Base-by-base conservation (phyloP, 2,888 invertebrate species). In the Caenorhabditis drosophilae region DNA sequence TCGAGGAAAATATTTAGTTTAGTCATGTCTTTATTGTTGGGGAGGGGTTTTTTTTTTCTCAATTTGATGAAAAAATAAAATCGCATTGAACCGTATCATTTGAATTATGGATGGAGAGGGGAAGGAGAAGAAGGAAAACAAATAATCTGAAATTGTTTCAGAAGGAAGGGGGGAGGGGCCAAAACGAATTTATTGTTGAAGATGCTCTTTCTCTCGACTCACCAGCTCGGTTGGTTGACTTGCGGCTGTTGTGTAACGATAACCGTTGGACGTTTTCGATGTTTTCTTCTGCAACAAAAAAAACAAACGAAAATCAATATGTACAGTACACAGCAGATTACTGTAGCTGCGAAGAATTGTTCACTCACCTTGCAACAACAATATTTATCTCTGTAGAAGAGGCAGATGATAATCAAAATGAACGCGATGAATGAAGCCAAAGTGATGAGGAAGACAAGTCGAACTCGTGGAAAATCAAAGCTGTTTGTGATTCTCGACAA, bases 181-280 rank as follows among this genome's bases (percentile, higher is more conserved):
- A n/a, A n/a, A n/a, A n/a, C n/a, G n/a, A 12, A 31, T 9, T 54
- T 55, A 72, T 49, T 72, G 68, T 15, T 59, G 66, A 26, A 72
- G 72, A 42, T 59, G 63, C 51, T 72, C 68, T 56, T 72, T 72
- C 46, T 72, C 72, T 40, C 62, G 62, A 69, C 68, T 67, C 54
- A 72, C 72, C 60, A 72, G 40, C 51, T 69, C 68, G 22, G 56
- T 66, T 47, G 54, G 50, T 25, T 62, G 50, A 34, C 50, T 61
- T 31, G 53, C 50, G 4, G 71, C 61, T 7, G 64, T 61, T 23
- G 59, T 57, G 50, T 72, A 72, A 42, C 62, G 72, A 44, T 69
- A 72, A 20, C 72, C 72, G 38, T 72, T 69, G 36, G 67, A 56
- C 15, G 69, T 69, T 50, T 63, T 67, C n/a, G 67, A 52, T 20